Evolutionary conservation across 2,113 vertebrate genomes (phyloP).

Genomic region (Tetrao urogallus): DNA sequence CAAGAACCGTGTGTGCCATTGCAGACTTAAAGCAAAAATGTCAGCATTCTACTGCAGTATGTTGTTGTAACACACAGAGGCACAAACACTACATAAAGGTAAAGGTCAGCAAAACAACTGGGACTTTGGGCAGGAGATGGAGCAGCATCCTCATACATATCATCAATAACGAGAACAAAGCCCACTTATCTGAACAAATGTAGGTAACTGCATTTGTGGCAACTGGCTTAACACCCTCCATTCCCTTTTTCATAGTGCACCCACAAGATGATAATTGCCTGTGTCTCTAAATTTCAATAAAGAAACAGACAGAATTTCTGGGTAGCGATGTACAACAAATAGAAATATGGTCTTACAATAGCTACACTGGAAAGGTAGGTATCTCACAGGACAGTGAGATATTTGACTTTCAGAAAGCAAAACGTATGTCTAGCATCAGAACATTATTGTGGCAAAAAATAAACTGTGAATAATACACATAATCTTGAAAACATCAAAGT

Average conservation of each 20-base stretch:
- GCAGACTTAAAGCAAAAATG: background rate
- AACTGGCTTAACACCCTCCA: background rate
- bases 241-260: background rate
- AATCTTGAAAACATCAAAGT: background rate
- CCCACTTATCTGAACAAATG: background rate
- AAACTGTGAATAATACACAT: background rate
- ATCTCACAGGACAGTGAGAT: background rate
- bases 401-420: background rate
- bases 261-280: background rate
- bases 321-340: background rate
- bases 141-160: background rate
- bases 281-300: background rate
- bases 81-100: background rate
- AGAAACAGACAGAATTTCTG: background rate
- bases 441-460: background rate
- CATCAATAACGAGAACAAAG: background rate
- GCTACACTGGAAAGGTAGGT: background rate
- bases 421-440: background rate
- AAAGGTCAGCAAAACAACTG: conserved; percentile 1
- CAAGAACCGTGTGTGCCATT: background rate
- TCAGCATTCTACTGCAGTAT: background rate
- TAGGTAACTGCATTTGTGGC: background rate
- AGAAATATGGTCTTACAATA: background rate
- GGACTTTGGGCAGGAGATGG: background rate
- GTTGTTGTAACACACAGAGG: background rate